These are phyloP conservation scores for Calameuta filiformis DNA, from an alignment of 2,888 invertebrate genomes.

Conservation along the genomic window DNA sequence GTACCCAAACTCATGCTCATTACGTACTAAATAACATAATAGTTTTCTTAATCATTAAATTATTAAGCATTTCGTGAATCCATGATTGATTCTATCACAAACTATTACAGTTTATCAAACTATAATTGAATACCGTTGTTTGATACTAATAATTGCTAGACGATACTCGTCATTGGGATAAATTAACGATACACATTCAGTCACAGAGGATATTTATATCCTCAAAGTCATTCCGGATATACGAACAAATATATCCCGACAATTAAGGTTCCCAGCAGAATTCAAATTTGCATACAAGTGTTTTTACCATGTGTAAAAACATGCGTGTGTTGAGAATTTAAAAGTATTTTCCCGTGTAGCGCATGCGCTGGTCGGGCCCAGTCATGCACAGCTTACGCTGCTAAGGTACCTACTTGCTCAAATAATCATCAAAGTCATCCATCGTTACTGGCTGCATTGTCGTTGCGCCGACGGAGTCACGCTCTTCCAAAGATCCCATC, in stretches of 20 bases:
- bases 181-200: background rate
- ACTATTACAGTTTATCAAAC: no score
- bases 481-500: slow-evolving; percentile 85
- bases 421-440: slow-evolving; percentile 90
- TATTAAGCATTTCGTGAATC: no score
- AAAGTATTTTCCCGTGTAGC: slow-evolving; percentile 31
- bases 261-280: background rate
- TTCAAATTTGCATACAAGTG: background rate
- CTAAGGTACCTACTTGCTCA: slow-evolving; percentile 77
- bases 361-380: slow-evolving; percentile 60
- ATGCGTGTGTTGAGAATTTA: slow-evolving; percentile 8
- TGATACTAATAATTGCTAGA: background rate
- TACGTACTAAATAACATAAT: background rate
- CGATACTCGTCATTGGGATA: background rate
- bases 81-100: no score
- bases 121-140: no score
- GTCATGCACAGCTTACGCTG: slow-evolving; percentile 47
- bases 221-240: background rate
- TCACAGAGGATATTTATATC: background rate
- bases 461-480: slow-evolving; percentile 85
- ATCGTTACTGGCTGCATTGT: slow-evolving; percentile 91
- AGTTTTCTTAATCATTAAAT: no score
- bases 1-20: slow-evolving; percentile 60
- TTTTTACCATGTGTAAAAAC: background rate
- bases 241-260: background rate